Conservation (phyloP, 1,140 invertebrate species). For the Pseudobourletiella spinata region DNA sequence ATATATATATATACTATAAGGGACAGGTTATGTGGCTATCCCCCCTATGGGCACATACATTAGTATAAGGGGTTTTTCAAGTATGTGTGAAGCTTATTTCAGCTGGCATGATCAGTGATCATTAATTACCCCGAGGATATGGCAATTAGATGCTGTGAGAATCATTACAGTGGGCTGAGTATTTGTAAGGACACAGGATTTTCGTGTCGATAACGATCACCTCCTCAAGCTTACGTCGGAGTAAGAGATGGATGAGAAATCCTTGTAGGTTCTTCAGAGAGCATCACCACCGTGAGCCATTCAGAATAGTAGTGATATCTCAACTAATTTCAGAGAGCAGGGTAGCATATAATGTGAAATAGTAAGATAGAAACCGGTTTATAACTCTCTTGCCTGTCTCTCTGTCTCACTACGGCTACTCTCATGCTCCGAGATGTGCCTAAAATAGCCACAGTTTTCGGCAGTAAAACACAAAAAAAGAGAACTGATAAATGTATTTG, state of each 20-base stretch:
- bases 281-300: too few relatives aligned
- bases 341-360: too few relatives aligned
- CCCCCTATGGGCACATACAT: too few relatives aligned
- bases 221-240: neutral
- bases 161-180: neutral
- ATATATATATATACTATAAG: too few relatives aligned
- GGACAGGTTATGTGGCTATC: too few relatives aligned
- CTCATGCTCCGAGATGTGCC: neutral
- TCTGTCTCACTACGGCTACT: too few relatives aligned
- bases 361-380: neutral
- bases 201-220: slow-evolving; percentile 7
- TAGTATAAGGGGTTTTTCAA: too few relatives aligned
- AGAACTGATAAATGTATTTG: neutral
- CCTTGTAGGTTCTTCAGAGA: too few relatives aligned
- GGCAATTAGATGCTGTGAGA: slow-evolving; percentile 4
- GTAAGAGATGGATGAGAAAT: neutral
- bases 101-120: slow-evolving; percentile 10
- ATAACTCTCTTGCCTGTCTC: too few relatives aligned
- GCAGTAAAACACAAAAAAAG: neutral
- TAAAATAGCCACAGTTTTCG: neutral
- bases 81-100: too few relatives aligned
- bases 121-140: slow-evolving; percentile 10
- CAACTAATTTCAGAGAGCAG: too few relatives aligned
- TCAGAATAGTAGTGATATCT: too few relatives aligned
- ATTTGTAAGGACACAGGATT: slow-evolving; percentile 3